Evolutionary conservation across 2,113 vertebrate genomes (phyloP).

Genomic region (Erythrocebus patas): DNA sequence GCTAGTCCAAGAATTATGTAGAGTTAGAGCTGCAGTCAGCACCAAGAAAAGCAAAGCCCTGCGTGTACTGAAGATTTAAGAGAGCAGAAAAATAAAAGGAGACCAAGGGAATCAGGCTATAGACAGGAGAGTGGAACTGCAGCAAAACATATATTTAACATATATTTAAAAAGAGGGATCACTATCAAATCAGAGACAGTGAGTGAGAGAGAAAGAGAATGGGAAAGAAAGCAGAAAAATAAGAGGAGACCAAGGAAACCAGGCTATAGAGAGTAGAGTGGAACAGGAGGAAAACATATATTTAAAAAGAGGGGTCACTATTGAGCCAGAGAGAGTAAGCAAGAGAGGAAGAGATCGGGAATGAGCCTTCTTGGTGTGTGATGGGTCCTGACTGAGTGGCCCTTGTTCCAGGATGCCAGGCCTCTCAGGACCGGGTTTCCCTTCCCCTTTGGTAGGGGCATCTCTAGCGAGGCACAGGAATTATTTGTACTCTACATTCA

Average conservation of each 20-base stretch:
- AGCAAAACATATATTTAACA: background rate
- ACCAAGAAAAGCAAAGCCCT: background rate
- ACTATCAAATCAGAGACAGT: background rate
- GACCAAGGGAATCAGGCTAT: background rate
- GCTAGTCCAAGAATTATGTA: background rate
- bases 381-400: too few species aligned
- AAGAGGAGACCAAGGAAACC: background rate
- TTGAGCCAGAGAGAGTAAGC: background rate
- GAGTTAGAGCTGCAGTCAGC: too few species aligned
- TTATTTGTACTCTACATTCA: background rate
- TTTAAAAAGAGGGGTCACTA: background rate
- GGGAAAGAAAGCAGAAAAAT: background rate
- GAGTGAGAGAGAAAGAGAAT: background rate
- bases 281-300: background rate
- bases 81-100: background rate
- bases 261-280: background rate
- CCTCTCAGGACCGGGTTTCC: background rate
- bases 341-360: background rate
- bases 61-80: background rate
- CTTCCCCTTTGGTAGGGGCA: background rate
- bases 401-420: rapidly evolving
- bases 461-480: too few species aligned
- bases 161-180: background rate
- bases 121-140: background rate
- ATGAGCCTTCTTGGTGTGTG: background rate